Conservation (phyloP, 2,113 vertebrate genomes). For the Prunella fulvescens region DNA sequence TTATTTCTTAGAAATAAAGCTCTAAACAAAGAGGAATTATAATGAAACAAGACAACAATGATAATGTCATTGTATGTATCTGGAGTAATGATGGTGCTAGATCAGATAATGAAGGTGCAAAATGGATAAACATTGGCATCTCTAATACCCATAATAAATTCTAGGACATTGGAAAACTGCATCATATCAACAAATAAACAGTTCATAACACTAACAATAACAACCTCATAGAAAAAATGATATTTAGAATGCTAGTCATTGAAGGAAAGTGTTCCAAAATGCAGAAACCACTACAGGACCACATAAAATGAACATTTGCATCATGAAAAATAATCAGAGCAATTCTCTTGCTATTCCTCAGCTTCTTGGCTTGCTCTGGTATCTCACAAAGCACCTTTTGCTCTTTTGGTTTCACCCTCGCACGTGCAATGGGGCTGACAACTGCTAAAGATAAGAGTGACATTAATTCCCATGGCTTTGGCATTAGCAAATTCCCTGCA, state of each 20-base stretch:
- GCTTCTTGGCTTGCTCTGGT: background rate
- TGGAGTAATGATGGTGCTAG: background rate
- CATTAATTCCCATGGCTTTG: background rate
- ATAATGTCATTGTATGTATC: constrained; percentile 1
- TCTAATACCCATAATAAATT: constrained; percentile 43
- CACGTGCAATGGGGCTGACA: background rate
- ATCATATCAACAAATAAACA: constrained; percentile 13
- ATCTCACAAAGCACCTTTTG: background rate
- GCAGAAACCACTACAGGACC: background rate
- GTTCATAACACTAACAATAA: constrained; percentile 22
- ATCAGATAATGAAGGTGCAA: constrained; percentile 53
- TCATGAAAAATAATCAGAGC: background rate
- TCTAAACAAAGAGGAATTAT: constrained; percentile 42
- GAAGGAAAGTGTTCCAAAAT: constrained; percentile 2
- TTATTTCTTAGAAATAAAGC: background rate
- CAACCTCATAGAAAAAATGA: background rate
- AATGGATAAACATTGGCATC: background rate
- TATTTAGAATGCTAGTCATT: background rate
- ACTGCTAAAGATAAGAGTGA: background rate
- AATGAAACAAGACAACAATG: constrained; percentile 49
- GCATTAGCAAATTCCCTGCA: background rate
- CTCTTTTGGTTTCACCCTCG: background rate
- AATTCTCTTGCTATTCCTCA: background rate
- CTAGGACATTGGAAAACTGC: background rate
- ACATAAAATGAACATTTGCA: background rate